Evolutionary conservation across 2,113 vertebrate genomes (phyloP).

Genomic region (Lates calcarifer): DNA sequence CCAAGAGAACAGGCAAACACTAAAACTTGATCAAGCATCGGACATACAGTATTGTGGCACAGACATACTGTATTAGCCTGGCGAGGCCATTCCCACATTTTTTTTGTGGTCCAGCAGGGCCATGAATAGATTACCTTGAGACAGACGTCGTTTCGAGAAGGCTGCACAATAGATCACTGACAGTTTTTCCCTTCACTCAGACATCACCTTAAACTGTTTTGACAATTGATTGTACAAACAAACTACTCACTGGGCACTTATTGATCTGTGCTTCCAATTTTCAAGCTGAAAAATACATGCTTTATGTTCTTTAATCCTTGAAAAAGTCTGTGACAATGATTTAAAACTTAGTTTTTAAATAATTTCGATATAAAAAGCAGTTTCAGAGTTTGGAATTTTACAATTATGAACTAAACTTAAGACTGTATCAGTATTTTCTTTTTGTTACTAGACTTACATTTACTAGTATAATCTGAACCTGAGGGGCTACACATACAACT

Average conservation of each 20-base stretch:
- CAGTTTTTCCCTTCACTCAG: conserved; percentile 8
- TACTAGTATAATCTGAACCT: background rate
- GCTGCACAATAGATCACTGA: conserved; percentile 26
- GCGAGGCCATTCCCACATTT: conserved; percentile 20
- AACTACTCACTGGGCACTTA: background rate
- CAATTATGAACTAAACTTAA: background rate
- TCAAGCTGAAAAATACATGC: background rate
- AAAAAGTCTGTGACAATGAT: background rate
- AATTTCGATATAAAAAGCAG: background rate
- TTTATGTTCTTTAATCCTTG: background rate
- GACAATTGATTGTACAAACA: background rate
- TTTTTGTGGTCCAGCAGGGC: conserved; percentile 22
- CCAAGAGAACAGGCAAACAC: conserved; percentile 18
- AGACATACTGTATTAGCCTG: conserved; percentile 5
- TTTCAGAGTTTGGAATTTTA: background rate
- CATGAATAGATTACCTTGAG: conserved; percentile 33
- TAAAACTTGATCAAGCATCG: conserved; percentile 25
- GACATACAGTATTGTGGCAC: conserved; percentile 9
- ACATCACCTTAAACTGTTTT: conserved; percentile 3
- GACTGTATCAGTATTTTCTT: background rate
- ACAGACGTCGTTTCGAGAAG: background rate
- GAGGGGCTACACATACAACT: conserved; percentile 5
- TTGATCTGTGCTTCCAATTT: background rate
- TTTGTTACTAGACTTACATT: background rate
- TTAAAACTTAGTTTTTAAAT: background rate